These are phyloP conservation scores for Luscinia megarhynchos DNA, from an alignment of 2,797 vertebrate genomes.

Conservation along the genomic window DNA sequence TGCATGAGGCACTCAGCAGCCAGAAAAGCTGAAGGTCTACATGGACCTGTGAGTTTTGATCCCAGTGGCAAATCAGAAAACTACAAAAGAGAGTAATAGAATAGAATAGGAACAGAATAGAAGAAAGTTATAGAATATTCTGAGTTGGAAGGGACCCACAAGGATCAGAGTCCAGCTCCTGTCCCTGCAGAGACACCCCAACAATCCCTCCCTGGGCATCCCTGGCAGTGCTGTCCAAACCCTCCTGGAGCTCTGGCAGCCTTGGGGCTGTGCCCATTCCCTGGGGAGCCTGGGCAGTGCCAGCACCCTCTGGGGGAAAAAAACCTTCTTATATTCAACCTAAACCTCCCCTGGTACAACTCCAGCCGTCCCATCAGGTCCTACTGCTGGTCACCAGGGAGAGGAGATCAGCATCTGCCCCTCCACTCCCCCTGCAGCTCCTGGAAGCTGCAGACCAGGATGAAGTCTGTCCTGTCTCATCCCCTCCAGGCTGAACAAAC, in stretches of 20 bases:
- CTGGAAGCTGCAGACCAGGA: neutral
- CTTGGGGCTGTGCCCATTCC: rapidly evolving
- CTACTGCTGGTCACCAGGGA: neutral
- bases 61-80: neutral
- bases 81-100: rapidly evolving
- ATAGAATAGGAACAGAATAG: neutral
- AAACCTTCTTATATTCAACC: rapidly evolving
- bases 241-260: neutral
- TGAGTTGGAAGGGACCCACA: neutral
- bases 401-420: neutral
- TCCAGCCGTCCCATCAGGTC: rapidly evolving
- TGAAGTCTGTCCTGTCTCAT: neutral
- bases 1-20: neutral
- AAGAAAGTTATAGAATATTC: neutral
- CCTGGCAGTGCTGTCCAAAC: rapidly evolving
- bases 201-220: neutral
- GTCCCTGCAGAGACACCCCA: neutral
- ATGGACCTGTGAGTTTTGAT: neutral
- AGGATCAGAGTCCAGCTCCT: neutral
- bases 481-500: neutral
- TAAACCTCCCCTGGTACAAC: neutral
- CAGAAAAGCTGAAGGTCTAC: neutral
- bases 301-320: neutral
- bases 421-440: neutral
- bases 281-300: neutral